phyloP scores from a whole-genome alignment of 2,888 invertebrate species.

The Andrena trimmerana region DNA sequence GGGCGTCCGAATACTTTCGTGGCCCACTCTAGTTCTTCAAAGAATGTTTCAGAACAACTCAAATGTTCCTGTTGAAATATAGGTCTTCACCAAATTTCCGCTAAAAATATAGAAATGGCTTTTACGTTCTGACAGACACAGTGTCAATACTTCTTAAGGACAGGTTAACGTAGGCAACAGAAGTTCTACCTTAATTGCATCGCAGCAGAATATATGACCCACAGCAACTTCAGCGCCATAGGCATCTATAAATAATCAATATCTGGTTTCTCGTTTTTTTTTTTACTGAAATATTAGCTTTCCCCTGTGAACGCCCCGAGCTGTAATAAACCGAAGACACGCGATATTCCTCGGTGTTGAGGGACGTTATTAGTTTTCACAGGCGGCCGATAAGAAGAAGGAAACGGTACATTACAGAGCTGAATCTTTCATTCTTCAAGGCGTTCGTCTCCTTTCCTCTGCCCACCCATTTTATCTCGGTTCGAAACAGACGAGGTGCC shows the following conservation, averaged over 20 bases:
- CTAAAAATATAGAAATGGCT: too few relatives aligned
- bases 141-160: too few relatives aligned
- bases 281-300: not conserved
- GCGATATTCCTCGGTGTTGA: not conserved
- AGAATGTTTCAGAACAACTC: too few relatives aligned
- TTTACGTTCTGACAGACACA: too few relatives aligned
- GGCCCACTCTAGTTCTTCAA: too few relatives aligned
- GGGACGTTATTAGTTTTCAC: not conserved
- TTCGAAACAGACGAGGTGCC: constrained; percentile 50
- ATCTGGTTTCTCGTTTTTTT: not conserved
- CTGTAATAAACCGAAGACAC: not conserved
- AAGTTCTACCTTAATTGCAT: too few relatives aligned
- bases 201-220: too few relatives aligned
- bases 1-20: too few relatives aligned
- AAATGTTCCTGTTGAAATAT: too few relatives aligned
- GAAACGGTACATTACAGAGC: not conserved
- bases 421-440: not conserved
- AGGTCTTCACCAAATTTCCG: too few relatives aligned
- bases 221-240: too few relatives aligned
- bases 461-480: constrained; percentile 6
- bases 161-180: too few relatives aligned
- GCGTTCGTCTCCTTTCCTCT: not conserved
- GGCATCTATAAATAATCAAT: not conserved
- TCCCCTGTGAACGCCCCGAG: not conserved
- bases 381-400: not conserved